Conservation (phyloP, 1,140 invertebrate species). For the Teleogryllus occipitalis region DNA sequence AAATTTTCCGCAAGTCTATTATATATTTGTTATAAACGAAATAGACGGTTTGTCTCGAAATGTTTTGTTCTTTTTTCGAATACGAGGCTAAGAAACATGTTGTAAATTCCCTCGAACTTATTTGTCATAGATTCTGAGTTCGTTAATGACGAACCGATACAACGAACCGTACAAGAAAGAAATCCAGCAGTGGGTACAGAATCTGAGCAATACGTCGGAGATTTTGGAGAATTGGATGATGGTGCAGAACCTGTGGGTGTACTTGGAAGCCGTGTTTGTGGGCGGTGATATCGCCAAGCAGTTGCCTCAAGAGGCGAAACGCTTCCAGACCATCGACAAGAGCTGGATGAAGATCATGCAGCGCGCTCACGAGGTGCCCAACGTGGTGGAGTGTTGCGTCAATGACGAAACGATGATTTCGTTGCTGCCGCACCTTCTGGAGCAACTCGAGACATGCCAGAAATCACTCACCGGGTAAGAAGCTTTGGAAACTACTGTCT, state of each 20-base stretch:
- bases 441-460: conserved; percentile 83
- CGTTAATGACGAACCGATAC: conserved; percentile 74
- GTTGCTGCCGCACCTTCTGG: conserved; percentile 68
- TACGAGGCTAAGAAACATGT: too few species aligned
- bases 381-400: conserved; percentile 77
- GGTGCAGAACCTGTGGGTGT: conserved; percentile 87
- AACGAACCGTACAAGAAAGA: conserved; percentile 78
- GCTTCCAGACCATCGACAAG: conserved; percentile 73
- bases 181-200: conserved; percentile 73
- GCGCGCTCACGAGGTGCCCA: conserved; percentile 67
- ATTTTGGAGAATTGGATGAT: conserved; percentile 79
- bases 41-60: too few species aligned
- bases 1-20: too few species aligned
- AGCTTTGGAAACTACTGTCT: neutral
- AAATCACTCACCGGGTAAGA: conserved; percentile 72
- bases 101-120: too few species aligned
- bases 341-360: conserved; percentile 81
- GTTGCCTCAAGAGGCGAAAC: conserved; percentile 69
- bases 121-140: neutral
- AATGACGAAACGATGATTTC: conserved; percentile 74
- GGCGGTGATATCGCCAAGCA: conserved; percentile 87
- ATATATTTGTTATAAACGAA: too few species aligned
- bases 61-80: too few species aligned
- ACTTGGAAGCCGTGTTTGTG: conserved; percentile 84
- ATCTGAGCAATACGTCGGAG: conserved; percentile 72